Conservation (phyloP, 2,888 invertebrate species). For the Mythimna vitellina region DNA sequence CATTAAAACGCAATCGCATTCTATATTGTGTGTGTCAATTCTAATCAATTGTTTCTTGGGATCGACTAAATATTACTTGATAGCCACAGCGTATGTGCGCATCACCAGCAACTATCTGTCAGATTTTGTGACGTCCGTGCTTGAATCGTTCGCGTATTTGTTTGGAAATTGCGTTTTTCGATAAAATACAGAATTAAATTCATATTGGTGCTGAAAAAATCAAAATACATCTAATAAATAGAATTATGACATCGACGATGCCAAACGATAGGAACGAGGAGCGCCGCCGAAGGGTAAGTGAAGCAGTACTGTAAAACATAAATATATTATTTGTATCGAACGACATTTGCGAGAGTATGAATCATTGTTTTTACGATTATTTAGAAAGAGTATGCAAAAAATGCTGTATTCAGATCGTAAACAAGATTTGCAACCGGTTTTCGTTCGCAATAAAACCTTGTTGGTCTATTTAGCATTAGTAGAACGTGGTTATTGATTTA, state of each 20-base stretch:
- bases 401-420: conserved; percentile 35
- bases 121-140: conserved; percentile 31
- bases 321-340: conserved; percentile 13
- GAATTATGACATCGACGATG: conserved; percentile 79
- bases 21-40: not conserved
- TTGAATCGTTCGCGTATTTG: conserved; percentile 37
- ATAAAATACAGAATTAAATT: conserved; percentile 18
- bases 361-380: conserved; percentile 75
- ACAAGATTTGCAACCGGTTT: conserved; percentile 64
- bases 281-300: conserved; percentile 86
- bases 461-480: conserved; percentile 8
- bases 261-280: conserved; percentile 86
- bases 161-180: conserved; percentile 39
- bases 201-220: conserved; percentile 17
- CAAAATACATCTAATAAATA: conserved; percentile 42
- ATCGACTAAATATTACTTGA: not conserved
- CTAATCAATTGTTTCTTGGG: not conserved
- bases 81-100: not conserved
- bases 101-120: conserved; percentile 18
- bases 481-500: conserved; percentile 56
- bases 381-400: conserved; percentile 49
- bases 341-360: conserved; percentile 52
- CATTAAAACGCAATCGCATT: not conserved
- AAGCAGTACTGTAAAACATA: conserved; percentile 7
- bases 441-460: conserved; percentile 6